Evolutionary conservation across 2,888 invertebrate species (phyloP), one percentile per base, ranked within the genome.

Genomic region (Nycteola revayana): DNA sequence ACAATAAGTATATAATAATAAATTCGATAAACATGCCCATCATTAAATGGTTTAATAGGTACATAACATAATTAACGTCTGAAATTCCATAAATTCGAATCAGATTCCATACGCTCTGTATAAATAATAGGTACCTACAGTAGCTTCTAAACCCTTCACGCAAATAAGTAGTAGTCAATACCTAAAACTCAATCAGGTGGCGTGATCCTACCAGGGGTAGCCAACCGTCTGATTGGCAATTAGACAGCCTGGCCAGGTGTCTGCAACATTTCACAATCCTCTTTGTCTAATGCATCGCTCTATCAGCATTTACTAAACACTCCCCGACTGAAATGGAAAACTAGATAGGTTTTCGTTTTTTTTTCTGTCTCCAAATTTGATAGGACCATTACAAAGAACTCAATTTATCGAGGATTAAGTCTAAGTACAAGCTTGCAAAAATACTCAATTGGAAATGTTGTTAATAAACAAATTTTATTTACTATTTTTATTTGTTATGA

Each of bases 141-240:
- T n/a, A n/a, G n/a, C n/a, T n/a, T n/a, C 3, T 14, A 14, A 3
- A 14, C 14, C 2, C 14, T 14, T 14, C 21, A 21, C 2, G n/a
- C 21, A 21, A 21, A 21, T 21, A 21, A 21, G 21, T 21, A 7
- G 14, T 14, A 14, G 3, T 21, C 39, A 36, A 43, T 39, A 42
- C 17, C 31, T 35, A 24, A 20, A 33, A 41, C 32, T 55, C 37
- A 42, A 53, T 45, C 42, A 36, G 36, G 24, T 25, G 9, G 24
- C 9, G 18, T 39, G 46, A 42, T 46, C 35, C 27, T 32, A 37
- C 45, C 43, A 42, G 43, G 40, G 58, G 63, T 60, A 60, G 55
- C 56, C 60, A 66, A 62, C 65, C 67, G 66, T 68, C 66, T 72
- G 73, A 76, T 73, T 75, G 70, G 50, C 72, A 75, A 76, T 75